Base-by-base conservation (phyloP, 1,140 invertebrate species). In the Elysia chlorotica region DNA sequence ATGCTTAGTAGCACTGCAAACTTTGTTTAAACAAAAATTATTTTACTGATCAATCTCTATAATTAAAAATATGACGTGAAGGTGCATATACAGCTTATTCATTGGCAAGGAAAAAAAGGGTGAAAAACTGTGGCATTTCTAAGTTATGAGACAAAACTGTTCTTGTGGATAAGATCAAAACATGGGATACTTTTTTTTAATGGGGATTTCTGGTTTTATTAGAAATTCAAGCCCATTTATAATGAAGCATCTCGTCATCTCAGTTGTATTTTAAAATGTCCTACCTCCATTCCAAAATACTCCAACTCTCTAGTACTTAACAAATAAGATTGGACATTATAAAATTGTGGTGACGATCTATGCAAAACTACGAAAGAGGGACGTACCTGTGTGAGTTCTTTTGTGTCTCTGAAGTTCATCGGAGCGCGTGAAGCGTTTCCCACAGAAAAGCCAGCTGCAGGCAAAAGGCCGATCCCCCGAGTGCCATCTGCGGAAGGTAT, bases 351-450 rank as follows among this genome's bases (percentile, higher is more conserved):
- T 36, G 33, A 4, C 31, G 25, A 63, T 5, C 31, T 5, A 14
- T 33, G n/a, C 21, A 48, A 48, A 14, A n/a, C 14, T 14, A 14
- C 14, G n/a, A 48, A 14, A n/a, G n/a, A 48, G 14, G 41, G 28
- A 10, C 28, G 56, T 73, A 48, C 96, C 96, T 0, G 95, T 97
- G 82, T 97, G 95, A 0, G 95, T 97, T 56, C 95, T 89, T 71
- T 93, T 89, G 85, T 97, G 95, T 62, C 95, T 89, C 1, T 95
- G 97, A 0, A 98, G 89, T 88, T 99, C 97, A 85, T 98, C 97
- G 31, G 95, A 97, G 59, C 97, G 90, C 1, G 95, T 96, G 85
- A 99, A 98, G 6, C 93, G 90, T 41, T 96, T 91, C 65, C 92
- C 96, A 89, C 97, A 98, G 75, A 92, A 93, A 33, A 92, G 90